Evolutionary conservation across 1,140 invertebrate genomes (phyloP).

Genomic region (Glomeris maerens): DNA sequence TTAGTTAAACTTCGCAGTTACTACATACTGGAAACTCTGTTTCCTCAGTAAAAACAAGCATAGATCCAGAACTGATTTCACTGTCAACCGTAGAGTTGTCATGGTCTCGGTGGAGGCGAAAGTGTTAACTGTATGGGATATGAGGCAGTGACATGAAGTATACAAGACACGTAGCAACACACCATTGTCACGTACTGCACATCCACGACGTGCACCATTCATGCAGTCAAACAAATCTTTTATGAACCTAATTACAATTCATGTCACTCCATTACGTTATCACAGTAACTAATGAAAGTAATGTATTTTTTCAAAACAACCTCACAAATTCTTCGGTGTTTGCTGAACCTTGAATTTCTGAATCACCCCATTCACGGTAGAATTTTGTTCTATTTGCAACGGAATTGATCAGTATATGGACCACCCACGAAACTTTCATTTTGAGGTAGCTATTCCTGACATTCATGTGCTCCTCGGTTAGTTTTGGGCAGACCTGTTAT

Average conservation of each 20-base stretch:
- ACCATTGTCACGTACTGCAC: background rate
- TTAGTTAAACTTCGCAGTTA: background rate
- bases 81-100: background rate
- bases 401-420: background rate
- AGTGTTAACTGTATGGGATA: background rate
- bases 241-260: background rate
- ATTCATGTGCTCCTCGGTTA: no score
- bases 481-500: no score
- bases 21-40: background rate
- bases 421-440: no score
- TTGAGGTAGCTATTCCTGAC: background rate
- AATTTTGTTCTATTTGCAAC: background rate
- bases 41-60: no score
- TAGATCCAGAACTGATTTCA: background rate
- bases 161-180: background rate
- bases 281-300: no score
- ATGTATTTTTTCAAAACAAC: no score
- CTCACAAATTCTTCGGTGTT: no score
- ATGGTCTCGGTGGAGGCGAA: background rate
- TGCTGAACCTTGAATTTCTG: conserved; percentile 5
- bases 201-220: background rate
- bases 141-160: background rate
- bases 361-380: no score
- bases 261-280: no score
- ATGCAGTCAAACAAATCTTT: conserved; percentile 3